Percentiles rank a stretch among this genome's conserved stretches.
Conservation (phyloP, 2,797 vertebrate genomes). For the Lutra lutra region DNA sequence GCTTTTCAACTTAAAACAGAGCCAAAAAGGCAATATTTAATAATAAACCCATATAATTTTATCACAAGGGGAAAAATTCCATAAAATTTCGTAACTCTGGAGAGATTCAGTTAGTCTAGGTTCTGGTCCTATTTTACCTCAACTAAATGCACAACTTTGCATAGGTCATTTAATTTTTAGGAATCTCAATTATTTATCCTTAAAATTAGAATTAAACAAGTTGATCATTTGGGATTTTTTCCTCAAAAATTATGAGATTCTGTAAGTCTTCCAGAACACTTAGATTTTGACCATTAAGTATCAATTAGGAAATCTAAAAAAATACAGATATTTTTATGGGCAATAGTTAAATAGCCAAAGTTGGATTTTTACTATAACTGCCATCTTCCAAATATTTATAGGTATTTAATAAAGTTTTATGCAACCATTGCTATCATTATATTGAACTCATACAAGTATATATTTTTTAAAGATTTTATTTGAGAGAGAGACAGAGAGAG, state of each 20-base stretch:
- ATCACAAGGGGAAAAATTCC: background rate
- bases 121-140: background rate
- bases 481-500: background rate
- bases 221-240: background rate
- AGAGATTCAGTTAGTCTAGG: background rate
- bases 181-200: background rate
- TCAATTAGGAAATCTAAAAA: background rate
- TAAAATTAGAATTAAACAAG: background rate
- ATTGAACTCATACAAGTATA: background rate
- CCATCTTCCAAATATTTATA: background rate
- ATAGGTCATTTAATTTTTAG: background rate
- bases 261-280: background rate
- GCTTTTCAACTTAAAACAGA: slow-evolving; percentile 2
- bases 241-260: background rate
- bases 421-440: background rate
- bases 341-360: background rate
- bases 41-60: slow-evolving; percentile 8
- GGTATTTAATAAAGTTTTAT: background rate
- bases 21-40: background rate
- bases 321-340: background rate
- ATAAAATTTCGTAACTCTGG: background rate
- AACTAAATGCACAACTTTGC: background rate
- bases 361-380: background rate
- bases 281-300: background rate
- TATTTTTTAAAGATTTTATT: background rate